Evolutionary conservation across 2,113 vertebrate species (phyloP).

Genomic region (Perccottus glenii): DNA sequence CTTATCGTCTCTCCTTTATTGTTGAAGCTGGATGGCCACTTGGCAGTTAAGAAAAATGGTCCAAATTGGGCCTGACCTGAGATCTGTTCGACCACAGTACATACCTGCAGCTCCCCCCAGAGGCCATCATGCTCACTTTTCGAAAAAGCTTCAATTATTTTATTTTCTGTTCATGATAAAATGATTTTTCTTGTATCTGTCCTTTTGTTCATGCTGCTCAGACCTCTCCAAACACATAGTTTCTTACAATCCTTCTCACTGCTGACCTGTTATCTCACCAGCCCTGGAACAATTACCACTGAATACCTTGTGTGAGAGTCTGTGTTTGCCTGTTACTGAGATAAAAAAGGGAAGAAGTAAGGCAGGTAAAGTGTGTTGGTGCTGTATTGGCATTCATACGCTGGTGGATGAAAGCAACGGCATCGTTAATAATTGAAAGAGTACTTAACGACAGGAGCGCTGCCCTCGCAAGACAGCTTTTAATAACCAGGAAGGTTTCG

Average conservation of each 20-base stretch:
- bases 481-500: conserved; percentile 72
- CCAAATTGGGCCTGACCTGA: conserved; percentile 23
- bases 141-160: neutral
- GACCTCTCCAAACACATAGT: conserved; percentile 38
- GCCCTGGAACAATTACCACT: conserved; percentile 43
- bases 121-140: conserved; percentile 16
- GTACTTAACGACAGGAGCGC: conserved; percentile 71
- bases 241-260: conserved; percentile 55
- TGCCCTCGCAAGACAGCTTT: conserved; percentile 63
- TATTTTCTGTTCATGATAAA: conserved; percentile 1
- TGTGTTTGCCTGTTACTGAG: conserved; percentile 35
- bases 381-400: conserved; percentile 38
- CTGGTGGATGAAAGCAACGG: conserved; percentile 60
- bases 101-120: conserved; percentile 60
- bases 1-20: conserved; percentile 58
- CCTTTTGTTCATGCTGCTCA: conserved; percentile 12
- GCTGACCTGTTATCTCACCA: conserved; percentile 53
- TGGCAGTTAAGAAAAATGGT: conserved; percentile 45
- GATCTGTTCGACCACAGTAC: neutral
- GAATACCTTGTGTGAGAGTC: conserved; percentile 36
- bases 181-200: conserved; percentile 21
- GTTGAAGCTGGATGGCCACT: conserved; percentile 44
- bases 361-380: conserved; percentile 23
- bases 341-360: conserved; percentile 23
- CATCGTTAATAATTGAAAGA: conserved; percentile 74